A percentile compares a stretch with the other conserved stretches of the same genome.
These are phyloP conservation scores for Myotis planiceps DNA, from an alignment of 2,797 vertebrate species.

Conservation along the genomic window DNA sequence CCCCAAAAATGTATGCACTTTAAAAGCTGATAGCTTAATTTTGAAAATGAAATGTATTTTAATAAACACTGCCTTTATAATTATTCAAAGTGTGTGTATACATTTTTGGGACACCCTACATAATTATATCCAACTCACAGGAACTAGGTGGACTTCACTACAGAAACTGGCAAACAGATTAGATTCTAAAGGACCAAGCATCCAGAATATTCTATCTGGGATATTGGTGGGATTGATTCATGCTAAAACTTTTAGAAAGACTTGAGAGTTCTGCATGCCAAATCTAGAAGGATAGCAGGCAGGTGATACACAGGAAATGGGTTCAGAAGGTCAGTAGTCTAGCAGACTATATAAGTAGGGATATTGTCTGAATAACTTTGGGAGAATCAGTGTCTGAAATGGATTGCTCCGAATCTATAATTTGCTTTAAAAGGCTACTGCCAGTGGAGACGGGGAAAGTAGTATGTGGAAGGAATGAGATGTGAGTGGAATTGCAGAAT, in stretches of 20 bases:
- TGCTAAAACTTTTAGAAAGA: neutral
- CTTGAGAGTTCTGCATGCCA: neutral
- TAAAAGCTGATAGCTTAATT: no score
- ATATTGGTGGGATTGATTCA: neutral
- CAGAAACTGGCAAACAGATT: neutral
- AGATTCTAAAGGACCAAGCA: neutral
- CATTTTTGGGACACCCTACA: no score
- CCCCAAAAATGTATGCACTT: no score
- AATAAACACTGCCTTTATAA: no score
- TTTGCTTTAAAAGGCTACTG: neutral
- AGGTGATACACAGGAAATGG: neutral
- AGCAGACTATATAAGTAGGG: neutral
- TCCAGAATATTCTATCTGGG: neutral
- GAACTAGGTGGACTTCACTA: neutral
- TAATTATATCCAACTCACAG: neutral
- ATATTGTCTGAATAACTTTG: neutral
- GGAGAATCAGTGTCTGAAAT: neutral
- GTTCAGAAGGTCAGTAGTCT: neutral
- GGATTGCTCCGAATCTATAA: neutral
- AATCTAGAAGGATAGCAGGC: neutral
- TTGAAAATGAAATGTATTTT: no score
- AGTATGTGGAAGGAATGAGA: neutral
- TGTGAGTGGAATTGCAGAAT: neutral
- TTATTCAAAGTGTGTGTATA: no score
- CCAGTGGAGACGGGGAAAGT: neutral